Percentiles rank a stretch among this genome's conserved stretches.
phyloP scores from a whole-genome alignment of 2,888 invertebrate species.

The Cerastis rubricosa region DNA sequence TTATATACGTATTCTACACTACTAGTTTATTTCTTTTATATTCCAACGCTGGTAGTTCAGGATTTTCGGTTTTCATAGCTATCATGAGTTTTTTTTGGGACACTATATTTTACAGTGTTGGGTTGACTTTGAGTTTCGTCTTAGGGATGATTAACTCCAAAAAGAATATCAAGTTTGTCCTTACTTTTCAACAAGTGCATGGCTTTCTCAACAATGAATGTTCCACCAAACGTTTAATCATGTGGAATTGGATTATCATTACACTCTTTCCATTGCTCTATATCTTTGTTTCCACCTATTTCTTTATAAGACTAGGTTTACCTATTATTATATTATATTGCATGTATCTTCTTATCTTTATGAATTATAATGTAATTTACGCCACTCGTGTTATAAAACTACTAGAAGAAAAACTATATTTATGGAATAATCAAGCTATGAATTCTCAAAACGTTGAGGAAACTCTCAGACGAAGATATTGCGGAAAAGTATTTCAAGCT shows the following conservation, averaged over 20 bases:
- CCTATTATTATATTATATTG: background rate
- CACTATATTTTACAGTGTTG: constrained; percentile 8
- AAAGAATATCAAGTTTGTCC: constrained; percentile 10
- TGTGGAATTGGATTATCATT: constrained; percentile 19
- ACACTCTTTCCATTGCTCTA: background rate
- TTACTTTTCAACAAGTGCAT: constrained; percentile 32
- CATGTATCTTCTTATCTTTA: constrained; percentile 6
- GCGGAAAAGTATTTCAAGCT: constrained; percentile 28
- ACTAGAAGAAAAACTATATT: constrained; percentile 30
- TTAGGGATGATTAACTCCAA: background rate
- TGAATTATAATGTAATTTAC: constrained; percentile 40
- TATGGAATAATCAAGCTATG: constrained; percentile 48
- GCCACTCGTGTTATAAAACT: constrained; percentile 28
- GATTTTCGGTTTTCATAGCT: no score
- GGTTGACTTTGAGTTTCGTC: constrained; percentile 13
- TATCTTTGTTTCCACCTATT: background rate
- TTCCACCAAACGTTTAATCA: background rate
- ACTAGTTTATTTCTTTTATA: no score
- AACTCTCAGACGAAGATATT: background rate
- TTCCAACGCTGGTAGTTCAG: background rate
- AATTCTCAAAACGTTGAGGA: background rate
- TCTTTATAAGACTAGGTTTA: background rate
- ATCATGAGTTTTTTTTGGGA: background rate
- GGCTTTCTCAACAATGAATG: constrained; percentile 14
- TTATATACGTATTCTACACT: background rate